Conservation (phyloP, 2,888 invertebrate genomes). For the Lycophotia porphyrea region DNA sequence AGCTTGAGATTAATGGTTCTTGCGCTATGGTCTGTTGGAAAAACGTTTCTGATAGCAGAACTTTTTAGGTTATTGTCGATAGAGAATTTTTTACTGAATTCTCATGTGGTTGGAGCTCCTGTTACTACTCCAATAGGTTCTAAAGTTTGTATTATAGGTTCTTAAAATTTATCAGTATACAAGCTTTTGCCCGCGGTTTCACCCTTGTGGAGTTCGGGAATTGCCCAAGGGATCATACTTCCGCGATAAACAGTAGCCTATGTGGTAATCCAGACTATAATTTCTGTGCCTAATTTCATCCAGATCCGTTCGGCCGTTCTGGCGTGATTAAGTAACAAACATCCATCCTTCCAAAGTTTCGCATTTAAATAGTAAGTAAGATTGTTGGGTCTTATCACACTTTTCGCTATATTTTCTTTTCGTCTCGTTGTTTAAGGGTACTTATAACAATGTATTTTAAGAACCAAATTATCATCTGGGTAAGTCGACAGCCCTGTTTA, state of each 20-base stretch:
- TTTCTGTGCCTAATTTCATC: background rate
- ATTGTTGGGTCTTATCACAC: background rate
- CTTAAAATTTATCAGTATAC: background rate
- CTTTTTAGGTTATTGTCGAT: slow-evolving; percentile 6
- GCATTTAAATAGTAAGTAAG: background rate
- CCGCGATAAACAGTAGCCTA: background rate
- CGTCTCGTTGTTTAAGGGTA: background rate
- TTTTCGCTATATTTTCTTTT: background rate
- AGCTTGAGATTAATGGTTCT: slow-evolving; percentile 37
- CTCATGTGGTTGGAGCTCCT: background rate
- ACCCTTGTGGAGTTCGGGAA: background rate
- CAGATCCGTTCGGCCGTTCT: background rate
- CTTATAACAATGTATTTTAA: background rate
- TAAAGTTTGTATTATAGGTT: background rate
- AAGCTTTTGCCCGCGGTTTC: background rate
- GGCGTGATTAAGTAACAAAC: background rate
- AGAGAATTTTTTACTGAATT: background rate
- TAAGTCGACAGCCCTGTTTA: slow-evolving; percentile 40
- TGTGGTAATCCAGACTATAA: background rate
- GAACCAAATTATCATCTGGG: background rate
- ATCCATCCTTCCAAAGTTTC: background rate
- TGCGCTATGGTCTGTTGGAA: slow-evolving; percentile 2
- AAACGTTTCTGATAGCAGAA: background rate
- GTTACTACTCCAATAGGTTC: background rate
- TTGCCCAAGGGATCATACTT: background rate